A percentile compares a stretch with the other conserved stretches of the same genome.
phyloP scores from a whole-genome alignment of 2,797 vertebrate genomes.

The Phrynocephalus guinanensis region DNA sequence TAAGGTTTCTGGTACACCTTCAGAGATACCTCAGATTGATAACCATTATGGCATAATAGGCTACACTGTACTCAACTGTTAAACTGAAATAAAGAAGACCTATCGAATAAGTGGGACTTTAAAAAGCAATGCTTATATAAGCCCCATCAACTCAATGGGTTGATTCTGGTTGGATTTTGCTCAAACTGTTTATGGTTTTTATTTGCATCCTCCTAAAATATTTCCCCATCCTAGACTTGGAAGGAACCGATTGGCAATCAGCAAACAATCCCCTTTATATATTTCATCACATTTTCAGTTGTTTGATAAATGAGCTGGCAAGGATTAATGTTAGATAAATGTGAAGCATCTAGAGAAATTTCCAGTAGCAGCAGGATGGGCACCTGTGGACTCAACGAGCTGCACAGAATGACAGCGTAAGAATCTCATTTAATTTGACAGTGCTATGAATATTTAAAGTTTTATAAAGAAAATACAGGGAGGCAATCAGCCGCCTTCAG shows the following conservation, averaged over 20 bases:
- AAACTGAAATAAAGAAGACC: too few relatives aligned
- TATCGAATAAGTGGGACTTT: too few relatives aligned
- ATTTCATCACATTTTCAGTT: conserved; percentile 31
- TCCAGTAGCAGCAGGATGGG: conserved; percentile 46
- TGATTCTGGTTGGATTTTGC: neutral
- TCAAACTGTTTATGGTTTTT: neutral
- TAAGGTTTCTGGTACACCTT: too few relatives aligned
- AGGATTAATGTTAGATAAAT: conserved; percentile 49
- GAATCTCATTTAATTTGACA: conserved; percentile 72
- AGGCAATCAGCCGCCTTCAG: conserved; percentile 67
- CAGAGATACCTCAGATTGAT: too few relatives aligned
- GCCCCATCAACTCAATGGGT: too few relatives aligned
- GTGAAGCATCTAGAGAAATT: conserved; percentile 32
- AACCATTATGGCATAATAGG: too few relatives aligned
- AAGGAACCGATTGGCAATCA: conserved; percentile 33
- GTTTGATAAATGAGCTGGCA: conserved; percentile 44
- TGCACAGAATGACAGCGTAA: conserved; percentile 68
- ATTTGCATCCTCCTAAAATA: neutral
- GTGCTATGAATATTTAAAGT: conserved; percentile 72
- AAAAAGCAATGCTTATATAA: too few relatives aligned
- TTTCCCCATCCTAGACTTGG: conserved; percentile 13
- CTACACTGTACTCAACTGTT: too few relatives aligned
- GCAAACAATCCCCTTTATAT: conserved; percentile 29
- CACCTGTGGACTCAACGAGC: conserved; percentile 48
- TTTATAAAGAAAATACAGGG: conserved; percentile 73